Evolutionary conservation across 2,113 vertebrate genomes (phyloP), one percentile per base, ranked within the genome.

Genomic region (Synodontis membranacea): DNA sequence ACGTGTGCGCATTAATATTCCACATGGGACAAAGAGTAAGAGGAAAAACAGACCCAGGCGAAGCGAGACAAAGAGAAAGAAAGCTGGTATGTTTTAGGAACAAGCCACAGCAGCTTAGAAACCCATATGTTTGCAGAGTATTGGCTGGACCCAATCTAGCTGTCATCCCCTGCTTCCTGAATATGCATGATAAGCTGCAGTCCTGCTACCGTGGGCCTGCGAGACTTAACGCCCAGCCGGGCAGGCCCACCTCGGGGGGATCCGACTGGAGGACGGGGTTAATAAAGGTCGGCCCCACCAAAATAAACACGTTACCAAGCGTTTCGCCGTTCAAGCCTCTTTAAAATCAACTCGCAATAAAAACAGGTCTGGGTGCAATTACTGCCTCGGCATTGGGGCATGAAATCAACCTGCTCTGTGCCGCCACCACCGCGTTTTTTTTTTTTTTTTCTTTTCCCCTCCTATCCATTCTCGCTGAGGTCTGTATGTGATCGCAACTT

Each of bases 301-400:
- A 98, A 97, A 97, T 97, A 98, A 98, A 98, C 96, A 97, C 97
- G 97, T 97, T 97, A 96, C 96, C 95, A 95, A 97, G 97, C 96
- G 96, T 97, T 96, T 97, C 95, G 94, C 87, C 96, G 97, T 98
- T 97, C 95, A 96, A 97, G 95, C 96, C 95, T 96, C 95, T 94
- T 95, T 96, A 97, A 98, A 99, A 98, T 97, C 97, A 97, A 97
- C 96, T 96, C 91, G 95, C 95, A 97, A 97, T 97, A 97, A 97
- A 97, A 98, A 94, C 46, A 92, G 95, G 96, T 95, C 97, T 97
- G 97, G 96, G 96, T 96, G 97, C 97, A 99, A 98, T 98, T 97
- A 98, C 95, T 92, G 93, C 94, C 89, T 93, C 93, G 92, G 96
- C 96, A 96, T 94, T 96, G 96, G 96, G 97, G 96, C 96, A 95